Percentiles rank a stretch among this genome's conserved stretches.
These are phyloP conservation scores for Hermatobates lingyangjiaoensis DNA, from an alignment of 1,140 invertebrate species.

Conservation along the genomic window DNA sequence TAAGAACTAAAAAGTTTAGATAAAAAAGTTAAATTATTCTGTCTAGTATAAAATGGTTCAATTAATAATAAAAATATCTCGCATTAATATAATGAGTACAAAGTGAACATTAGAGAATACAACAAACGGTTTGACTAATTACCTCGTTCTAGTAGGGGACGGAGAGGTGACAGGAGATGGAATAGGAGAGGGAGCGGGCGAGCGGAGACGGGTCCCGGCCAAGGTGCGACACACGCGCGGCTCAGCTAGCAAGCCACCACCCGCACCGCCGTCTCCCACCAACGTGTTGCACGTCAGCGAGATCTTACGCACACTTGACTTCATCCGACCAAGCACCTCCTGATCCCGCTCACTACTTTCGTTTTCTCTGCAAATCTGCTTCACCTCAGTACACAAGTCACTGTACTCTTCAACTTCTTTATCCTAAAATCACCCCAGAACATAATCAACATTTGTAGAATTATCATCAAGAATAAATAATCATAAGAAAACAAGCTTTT, in stretches of 20 bases:
- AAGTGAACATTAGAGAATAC: neutral
- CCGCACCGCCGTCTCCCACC: slow-evolving; percentile 15
- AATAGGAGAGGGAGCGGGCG: slow-evolving; percentile 44
- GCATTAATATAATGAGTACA: neutral
- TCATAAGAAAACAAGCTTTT: no score
- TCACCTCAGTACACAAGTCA: slow-evolving; percentile 29
- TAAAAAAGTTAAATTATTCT: neutral
- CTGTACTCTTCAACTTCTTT: slow-evolving; percentile 28
- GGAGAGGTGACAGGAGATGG: slow-evolving; percentile 47
- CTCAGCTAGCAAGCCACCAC: slow-evolving; percentile 16
- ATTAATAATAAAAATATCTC: neutral
- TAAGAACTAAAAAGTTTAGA: no score
- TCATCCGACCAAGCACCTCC: slow-evolving; percentile 8
- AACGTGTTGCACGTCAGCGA: slow-evolving; percentile 32
- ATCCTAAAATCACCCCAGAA: slow-evolving; percentile 9
- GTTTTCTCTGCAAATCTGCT: slow-evolving; percentile 29
- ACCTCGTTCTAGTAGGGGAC: slow-evolving; percentile 22
- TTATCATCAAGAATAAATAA: neutral
- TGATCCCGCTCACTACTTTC: slow-evolving; percentile 25
- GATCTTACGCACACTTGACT: slow-evolving; percentile 34
- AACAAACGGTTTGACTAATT: neutral
- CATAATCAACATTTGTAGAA: neutral
- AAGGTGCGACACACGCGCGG: neutral
- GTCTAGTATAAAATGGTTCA: neutral
- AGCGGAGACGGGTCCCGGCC: slow-evolving; percentile 31